These are phyloP conservation scores for Hymenochirus boettgeri DNA, from an alignment of 2,113 vertebrate genomes.

Conservation along the genomic window DNA sequence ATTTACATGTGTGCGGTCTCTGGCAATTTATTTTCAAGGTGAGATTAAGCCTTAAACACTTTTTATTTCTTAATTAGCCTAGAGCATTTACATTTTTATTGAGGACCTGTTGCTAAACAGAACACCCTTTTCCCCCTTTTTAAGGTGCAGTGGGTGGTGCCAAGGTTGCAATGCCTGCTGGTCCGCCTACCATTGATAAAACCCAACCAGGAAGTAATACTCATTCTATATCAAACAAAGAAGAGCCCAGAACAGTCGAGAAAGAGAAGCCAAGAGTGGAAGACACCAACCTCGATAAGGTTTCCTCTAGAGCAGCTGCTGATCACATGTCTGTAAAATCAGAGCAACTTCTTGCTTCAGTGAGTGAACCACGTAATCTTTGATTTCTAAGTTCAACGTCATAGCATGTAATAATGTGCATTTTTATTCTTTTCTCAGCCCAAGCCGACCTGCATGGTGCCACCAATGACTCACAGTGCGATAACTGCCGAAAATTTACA, in stretches of 20 bases:
- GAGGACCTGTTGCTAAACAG: slow-evolving; percentile 76
- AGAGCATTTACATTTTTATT: no score
- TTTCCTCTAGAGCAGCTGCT: slow-evolving; percentile 69
- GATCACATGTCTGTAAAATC: slow-evolving; percentile 84
- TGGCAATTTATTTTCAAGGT: no score
- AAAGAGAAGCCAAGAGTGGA: slow-evolving; percentile 80
- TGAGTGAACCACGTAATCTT: slow-evolving; percentile 53
- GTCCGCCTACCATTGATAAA: slow-evolving; percentile 84
- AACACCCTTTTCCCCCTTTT: slow-evolving; percentile 83
- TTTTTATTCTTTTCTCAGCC: slow-evolving; percentile 60
- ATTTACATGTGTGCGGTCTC: no score
- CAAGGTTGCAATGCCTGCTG: slow-evolving; percentile 92
- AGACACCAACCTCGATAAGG: slow-evolving; percentile 72
- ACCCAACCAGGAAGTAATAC: slow-evolving; percentile 83
- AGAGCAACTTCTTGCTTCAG: slow-evolving; percentile 76
- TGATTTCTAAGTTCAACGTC: no score
- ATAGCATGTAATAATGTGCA: neutral
- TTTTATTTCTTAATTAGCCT: no score
- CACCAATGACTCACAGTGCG: slow-evolving; percentile 88
- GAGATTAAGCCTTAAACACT: no score
- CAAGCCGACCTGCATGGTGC: slow-evolving; percentile 96
- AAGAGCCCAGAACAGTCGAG: slow-evolving; percentile 81
- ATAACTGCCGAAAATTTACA: slow-evolving; percentile 71
- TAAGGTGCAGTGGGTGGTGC: slow-evolving; percentile 99
- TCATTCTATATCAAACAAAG: slow-evolving; percentile 80